These are phyloP conservation scores for Anneissia japonica DNA, from an alignment of 35 echinoderm and acorn worm species.

Conservation along the genomic window DNA sequence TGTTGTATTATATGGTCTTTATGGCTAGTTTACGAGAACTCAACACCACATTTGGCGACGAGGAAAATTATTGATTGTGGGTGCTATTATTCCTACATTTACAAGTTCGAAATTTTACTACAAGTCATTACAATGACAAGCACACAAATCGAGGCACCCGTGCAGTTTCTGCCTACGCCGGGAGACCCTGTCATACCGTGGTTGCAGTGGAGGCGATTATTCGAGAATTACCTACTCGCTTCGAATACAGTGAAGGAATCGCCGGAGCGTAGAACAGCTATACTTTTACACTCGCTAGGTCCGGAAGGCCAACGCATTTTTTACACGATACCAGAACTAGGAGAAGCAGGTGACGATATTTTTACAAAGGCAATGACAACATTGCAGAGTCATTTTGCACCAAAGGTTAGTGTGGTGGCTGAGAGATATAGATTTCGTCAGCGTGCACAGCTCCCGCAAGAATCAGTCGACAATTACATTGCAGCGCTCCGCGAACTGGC, in stretches of 20 bases:
- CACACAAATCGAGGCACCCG: conserved; percentile 3
- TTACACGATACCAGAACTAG: conserved; percentile 3
- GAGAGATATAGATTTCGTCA: conserved; percentile 52
- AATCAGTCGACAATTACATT: conserved; percentile 36
- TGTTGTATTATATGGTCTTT: too few species aligned
- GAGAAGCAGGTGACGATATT: background rate
- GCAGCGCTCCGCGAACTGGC: conserved; percentile 19
- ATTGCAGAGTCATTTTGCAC: conserved; percentile 14
- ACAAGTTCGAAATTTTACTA: background rate
- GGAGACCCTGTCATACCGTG: conserved; percentile 48
- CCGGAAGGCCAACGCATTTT: conserved; percentile 58
- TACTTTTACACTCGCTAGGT: conserved; percentile 50
- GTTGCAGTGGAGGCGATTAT: conserved; percentile 26
- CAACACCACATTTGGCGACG: background rate
- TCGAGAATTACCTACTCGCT: conserved; percentile 53
- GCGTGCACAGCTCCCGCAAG: conserved; percentile 25
- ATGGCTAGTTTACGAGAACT: too few species aligned
- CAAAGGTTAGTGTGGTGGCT: conserved; percentile 26
- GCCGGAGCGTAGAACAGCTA: conserved; percentile 24
- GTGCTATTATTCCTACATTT: background rate
- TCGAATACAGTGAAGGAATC: background rate
- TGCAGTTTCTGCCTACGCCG: conserved; percentile 38
- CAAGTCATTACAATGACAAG: background rate
- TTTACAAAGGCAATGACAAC: background rate
- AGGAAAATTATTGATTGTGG: background rate